phyloP scores from a whole-genome alignment of 2,113 vertebrate species.

The Cheilinus undulatus region DNA sequence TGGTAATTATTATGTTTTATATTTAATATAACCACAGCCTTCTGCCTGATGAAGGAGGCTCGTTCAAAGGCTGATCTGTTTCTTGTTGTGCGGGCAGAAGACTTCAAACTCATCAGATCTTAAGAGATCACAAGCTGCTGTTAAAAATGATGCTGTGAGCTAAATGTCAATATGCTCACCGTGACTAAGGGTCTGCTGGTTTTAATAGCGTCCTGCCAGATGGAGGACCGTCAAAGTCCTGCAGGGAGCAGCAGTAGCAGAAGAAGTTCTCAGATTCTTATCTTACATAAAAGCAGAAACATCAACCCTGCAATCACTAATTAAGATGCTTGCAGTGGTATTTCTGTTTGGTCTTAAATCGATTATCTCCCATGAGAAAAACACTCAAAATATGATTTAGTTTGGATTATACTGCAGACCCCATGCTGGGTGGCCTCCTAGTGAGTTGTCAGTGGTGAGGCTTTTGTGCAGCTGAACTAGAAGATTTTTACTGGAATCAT shows the following conservation, averaged over 20 bases:
- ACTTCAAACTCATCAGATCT: constrained; percentile 31
- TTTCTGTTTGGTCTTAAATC: not conserved
- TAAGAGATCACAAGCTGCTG: constrained; percentile 24
- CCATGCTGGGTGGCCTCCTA: not conserved
- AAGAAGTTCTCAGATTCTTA: constrained; percentile 14
- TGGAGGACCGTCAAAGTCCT: constrained; percentile 51
- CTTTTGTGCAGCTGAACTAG: not conserved
- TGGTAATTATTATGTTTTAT: constrained; percentile 13
- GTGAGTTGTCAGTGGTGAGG: not conserved
- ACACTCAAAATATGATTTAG: not conserved
- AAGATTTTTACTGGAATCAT: not conserved
- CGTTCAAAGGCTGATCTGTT: not conserved
- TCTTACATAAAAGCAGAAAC: constrained; percentile 18
- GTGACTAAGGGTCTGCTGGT: constrained; percentile 36
- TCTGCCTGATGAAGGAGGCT: constrained; percentile 1
- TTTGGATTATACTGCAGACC: not conserved
- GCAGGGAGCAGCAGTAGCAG: constrained; percentile 13
- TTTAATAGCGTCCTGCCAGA: constrained; percentile 32
- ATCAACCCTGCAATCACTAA: not conserved
- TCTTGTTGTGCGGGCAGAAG: not conserved
- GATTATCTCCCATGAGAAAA: not conserved
- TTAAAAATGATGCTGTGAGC: constrained; percentile 18
- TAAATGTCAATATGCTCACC: constrained; percentile 28
- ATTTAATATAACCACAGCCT: constrained; percentile 8
- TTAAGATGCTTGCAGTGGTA: not conserved